phyloP scores from a whole-genome alignment of 2,888 invertebrate species.

The Volucella inflata region DNA sequence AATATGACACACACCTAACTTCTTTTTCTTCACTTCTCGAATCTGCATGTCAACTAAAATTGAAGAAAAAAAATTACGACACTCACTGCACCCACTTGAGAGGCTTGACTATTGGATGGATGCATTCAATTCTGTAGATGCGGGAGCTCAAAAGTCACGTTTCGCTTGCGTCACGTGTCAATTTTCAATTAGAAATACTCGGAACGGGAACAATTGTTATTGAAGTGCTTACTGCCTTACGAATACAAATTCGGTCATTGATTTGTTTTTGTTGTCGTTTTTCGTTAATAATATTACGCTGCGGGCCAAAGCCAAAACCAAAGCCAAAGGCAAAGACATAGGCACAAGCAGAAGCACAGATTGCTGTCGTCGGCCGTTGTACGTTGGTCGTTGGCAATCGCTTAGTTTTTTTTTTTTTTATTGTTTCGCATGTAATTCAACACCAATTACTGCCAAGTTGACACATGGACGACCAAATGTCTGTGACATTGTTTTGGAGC shows the following conservation, averaged over 20 bases:
- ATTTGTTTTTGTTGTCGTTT: constrained; percentile 56
- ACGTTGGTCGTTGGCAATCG: constrained; percentile 11
- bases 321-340: neutral
- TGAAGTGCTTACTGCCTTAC: constrained; percentile 11
- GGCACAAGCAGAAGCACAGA: neutral
- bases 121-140: constrained; percentile 49
- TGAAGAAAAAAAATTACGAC: constrained; percentile 16
- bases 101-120: constrained; percentile 22
- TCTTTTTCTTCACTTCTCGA: constrained; percentile 17
- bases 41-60: constrained; percentile 42
- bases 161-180: constrained; percentile 68
- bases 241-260: constrained; percentile 60
- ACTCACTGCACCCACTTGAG: constrained; percentile 59
- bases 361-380: constrained; percentile 22
- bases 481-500: constrained; percentile 60
- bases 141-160: constrained; percentile 60
- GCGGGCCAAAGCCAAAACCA: constrained; percentile 27
- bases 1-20: neutral
- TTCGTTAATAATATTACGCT: constrained; percentile 37
- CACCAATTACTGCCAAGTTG: constrained; percentile 67
- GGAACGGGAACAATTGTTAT: neutral
- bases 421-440: constrained; percentile 55
- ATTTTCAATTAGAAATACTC: constrained; percentile 60
- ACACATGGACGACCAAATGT: constrained; percentile 58
- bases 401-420: constrained; percentile 3